These are phyloP conservation scores for Tolypeutes matacus DNA, from an alignment of 2,797 vertebrate species.

Conservation along the genomic window DNA sequence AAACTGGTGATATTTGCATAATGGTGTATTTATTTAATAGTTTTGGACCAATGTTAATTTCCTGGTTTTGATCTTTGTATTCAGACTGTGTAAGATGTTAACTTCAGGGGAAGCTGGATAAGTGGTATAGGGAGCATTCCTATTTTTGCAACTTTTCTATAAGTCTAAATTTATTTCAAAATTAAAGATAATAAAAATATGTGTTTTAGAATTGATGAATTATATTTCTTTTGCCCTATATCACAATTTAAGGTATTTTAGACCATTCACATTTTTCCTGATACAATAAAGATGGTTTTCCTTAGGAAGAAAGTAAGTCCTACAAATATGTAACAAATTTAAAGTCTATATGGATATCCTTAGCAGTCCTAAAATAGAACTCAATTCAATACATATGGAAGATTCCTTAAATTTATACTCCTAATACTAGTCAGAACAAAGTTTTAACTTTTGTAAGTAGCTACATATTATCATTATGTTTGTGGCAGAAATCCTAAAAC, in stretches of 20 bases:
- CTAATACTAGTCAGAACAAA: background rate
- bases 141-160: background rate
- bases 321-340: background rate
- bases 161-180: background rate
- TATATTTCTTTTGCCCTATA: background rate
- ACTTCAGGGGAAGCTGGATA: background rate
- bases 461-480: background rate
- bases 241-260: constrained; percentile 20
- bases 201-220: background rate
- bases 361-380: background rate
- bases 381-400: background rate
- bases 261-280: background rate
- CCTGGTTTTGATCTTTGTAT: too few species aligned
- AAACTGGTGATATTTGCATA: background rate
- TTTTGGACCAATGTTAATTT: too few species aligned
- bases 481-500: background rate
- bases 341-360: background rate
- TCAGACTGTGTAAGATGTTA: background rate
- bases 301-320: background rate
- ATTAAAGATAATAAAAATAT: constrained; percentile 22
- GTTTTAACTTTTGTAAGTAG: background rate
- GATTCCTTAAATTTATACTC: background rate
- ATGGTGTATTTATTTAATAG: too few species aligned
- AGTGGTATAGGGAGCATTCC: background rate
- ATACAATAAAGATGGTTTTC: background rate